Base-by-base conservation (phyloP, 2,113 vertebrate genomes). In the Entelurus aequoreus region DNA sequence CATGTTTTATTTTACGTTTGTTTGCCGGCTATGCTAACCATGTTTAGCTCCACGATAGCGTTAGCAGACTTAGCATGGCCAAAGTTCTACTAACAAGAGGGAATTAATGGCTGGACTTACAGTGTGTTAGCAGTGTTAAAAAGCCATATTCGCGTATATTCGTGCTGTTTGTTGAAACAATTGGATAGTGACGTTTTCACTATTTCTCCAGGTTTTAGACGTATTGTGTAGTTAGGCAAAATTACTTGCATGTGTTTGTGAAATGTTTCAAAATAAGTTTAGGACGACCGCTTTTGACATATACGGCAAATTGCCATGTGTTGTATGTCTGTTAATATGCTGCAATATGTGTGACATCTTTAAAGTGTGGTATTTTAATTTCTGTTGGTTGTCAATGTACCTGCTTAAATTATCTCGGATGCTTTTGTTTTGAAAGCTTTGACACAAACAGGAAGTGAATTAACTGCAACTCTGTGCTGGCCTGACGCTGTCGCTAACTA, bases 401-500 rank as follows among this genome's bases (percentile, higher is more conserved):
- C 28, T 28, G 28, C 28, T 28, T 28, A 3, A 28, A 28, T 28
- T 28, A 1, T 28, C 28, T 2, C 28, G 1, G 3, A 28, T 36
- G 46, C 66, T 68, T 79, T 88, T 81, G 44, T 79, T 84, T 80
- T 86, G 83, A 83, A 86, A 75, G 57, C 8, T 3, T 1, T 1
- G 35, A 6, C 4, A 48, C 48, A 81, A 69, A 71, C 72, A 21
- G 83, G 84, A 86, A 81, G 75, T 83, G 3, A 10, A 52, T 35
- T 70, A 0, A 15, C 7, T 71, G 50, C 53, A 44, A 68, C 68
- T 66, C 65, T 15, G 36, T 63, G 56, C 48, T 4, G 69, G 66
- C 51, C 65, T 78, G 59, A 66, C 65, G n/a, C 19, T 11, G 9
- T 0, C 5, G 73, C 42, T 74, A 75, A 72, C 57, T 48, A 71